Evolutionary conservation across 2,113 vertebrate genomes (phyloP).

Genomic region (Otus sunia): DNA sequence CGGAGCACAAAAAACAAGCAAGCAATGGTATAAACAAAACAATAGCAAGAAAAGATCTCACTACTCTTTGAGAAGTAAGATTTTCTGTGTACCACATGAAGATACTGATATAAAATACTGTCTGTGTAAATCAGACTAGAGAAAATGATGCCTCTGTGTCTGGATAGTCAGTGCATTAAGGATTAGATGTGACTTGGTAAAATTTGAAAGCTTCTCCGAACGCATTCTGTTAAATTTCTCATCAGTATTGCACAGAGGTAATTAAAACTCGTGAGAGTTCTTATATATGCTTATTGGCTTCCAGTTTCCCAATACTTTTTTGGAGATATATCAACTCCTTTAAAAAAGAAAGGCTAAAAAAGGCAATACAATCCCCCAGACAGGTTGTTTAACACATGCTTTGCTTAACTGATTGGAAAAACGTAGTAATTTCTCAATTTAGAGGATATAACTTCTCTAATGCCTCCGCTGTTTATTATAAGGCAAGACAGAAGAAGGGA

Average conservation of each 20-base stretch:
- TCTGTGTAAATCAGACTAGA: not conserved
- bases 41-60: not conserved
- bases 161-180: not conserved
- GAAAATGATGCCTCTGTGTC: not conserved
- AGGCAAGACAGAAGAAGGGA: not conserved
- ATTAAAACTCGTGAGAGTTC: not conserved
- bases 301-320: not conserved
- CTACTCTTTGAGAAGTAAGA: not conserved
- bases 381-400: not conserved
- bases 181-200: not conserved
- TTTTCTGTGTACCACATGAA: not conserved
- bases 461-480: not conserved
- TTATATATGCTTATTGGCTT: not conserved
- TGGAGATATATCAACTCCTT: not conserved
- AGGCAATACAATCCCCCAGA: not conserved
- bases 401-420: constrained; percentile 23
- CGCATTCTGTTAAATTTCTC: not conserved
- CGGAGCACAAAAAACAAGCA: not conserved
- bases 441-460: not conserved
- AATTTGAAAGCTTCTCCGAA: not conserved
- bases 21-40: not conserved
- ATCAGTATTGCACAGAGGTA: not conserved
- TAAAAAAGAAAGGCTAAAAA: not conserved
- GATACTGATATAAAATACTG: not conserved
- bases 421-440: not conserved